Percentiles rank a stretch among this genome's conserved stretches.
phyloP scores from a whole-genome alignment of 2,888 invertebrate genomes.

The Polia nebulosa region DNA sequence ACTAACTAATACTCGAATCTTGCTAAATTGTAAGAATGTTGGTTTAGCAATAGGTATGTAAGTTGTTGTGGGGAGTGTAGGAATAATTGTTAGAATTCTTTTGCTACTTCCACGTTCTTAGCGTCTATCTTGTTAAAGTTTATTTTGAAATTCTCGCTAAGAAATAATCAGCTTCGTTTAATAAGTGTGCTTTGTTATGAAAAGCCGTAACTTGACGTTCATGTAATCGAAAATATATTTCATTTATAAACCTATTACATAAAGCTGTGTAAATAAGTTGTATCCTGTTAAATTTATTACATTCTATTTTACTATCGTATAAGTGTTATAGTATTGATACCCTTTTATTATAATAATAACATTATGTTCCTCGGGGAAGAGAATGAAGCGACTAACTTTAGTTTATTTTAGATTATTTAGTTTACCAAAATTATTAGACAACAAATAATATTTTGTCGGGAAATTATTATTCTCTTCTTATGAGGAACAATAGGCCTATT shows the following conservation, averaged over 20 bases:
- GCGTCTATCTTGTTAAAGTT: slow-evolving; percentile 58
- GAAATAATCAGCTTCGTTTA: slow-evolving; percentile 60
- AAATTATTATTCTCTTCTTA: slow-evolving; percentile 73
- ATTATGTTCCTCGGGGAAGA: slow-evolving; percentile 80
- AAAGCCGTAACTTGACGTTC: slow-evolving; percentile 52
- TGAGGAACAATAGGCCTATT: slow-evolving; percentile 83
- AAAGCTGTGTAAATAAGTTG: slow-evolving; percentile 88
- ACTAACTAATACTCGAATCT: slow-evolving; percentile 72
- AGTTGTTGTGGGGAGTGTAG: slow-evolving; percentile 68
- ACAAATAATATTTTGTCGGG: slow-evolving; percentile 40
- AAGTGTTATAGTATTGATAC: slow-evolving; percentile 90
- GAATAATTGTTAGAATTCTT: slow-evolving; percentile 66
- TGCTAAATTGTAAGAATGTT: slow-evolving; percentile 66
- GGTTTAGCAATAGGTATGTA: slow-evolving; percentile 68
- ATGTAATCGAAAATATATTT: slow-evolving; percentile 65
- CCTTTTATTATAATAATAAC: slow-evolving; percentile 81
- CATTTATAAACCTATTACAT: slow-evolving; percentile 57
- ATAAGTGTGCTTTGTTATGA: slow-evolving; percentile 58
- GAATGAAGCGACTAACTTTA: slow-evolving; percentile 56
- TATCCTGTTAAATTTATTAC: slow-evolving; percentile 90
- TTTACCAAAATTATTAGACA: slow-evolving; percentile 34
- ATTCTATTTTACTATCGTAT: slow-evolving; percentile 90
- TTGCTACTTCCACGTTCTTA: slow-evolving; percentile 69
- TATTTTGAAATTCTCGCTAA: slow-evolving; percentile 57
- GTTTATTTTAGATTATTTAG: slow-evolving; percentile 47